Conservation (phyloP, 2,888 invertebrate genomes). For the Aplocera efformata region DNA sequence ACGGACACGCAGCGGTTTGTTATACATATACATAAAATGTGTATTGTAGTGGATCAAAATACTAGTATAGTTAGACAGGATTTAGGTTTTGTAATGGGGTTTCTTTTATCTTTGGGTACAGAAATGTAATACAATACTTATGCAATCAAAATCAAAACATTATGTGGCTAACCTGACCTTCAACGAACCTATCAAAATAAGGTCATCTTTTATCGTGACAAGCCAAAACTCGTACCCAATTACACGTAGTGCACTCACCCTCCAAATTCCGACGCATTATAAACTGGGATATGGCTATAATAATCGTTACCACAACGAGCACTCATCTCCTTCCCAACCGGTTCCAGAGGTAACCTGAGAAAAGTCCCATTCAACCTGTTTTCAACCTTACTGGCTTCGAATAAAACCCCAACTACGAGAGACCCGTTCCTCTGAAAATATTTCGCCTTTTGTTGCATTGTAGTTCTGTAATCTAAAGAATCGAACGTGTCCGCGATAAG, state of each 20-base stretch:
- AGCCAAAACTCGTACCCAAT: constrained; percentile 37
- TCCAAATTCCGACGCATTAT: constrained; percentile 51
- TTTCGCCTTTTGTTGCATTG: constrained; percentile 36
- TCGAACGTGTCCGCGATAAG: constrained; percentile 13
- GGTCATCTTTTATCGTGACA: constrained; percentile 20
- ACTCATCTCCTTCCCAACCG: constrained; percentile 53
- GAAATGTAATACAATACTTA: too few species aligned
- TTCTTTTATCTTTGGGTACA: too few species aligned
- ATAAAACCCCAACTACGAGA: constrained; percentile 21
- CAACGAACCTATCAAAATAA: constrained; percentile 18
- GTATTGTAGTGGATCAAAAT: too few species aligned
- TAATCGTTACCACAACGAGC: constrained; percentile 65
- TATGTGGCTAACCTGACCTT: too few species aligned
- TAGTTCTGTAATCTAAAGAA: constrained; percentile 15
- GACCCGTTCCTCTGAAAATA: constrained; percentile 26
- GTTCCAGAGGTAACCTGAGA: constrained; percentile 38
- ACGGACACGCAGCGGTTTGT: too few species aligned
- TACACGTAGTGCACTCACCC: constrained; percentile 44
- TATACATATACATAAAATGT: too few species aligned
- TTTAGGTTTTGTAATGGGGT: too few species aligned
- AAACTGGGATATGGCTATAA: constrained; percentile 40
- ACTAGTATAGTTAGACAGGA: too few species aligned
- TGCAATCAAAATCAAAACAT: too few species aligned
- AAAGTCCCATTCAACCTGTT: constrained; percentile 21
- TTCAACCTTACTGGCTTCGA: constrained; percentile 21